Conservation (phyloP, 2,888 invertebrate genomes). For the Acanthoscelides obtectus region DNA sequence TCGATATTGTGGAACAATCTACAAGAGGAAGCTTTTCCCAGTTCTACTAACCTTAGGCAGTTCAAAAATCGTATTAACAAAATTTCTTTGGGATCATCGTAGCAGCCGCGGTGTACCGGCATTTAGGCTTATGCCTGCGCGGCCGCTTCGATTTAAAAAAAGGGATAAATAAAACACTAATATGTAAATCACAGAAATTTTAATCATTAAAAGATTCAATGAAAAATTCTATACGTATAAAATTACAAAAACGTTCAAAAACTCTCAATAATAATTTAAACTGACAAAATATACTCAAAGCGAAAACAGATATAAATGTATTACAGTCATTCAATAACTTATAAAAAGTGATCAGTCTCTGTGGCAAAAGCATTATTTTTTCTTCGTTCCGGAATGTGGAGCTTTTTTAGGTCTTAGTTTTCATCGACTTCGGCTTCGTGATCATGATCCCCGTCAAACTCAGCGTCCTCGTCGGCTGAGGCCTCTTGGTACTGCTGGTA, state of each 20-base stretch:
- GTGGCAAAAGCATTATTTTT: background rate
- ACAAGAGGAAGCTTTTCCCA: no score
- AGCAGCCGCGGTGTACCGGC: no score
- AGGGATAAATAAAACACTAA: no score
- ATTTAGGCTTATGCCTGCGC: no score
- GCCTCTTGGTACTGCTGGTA: constrained; percentile 93
- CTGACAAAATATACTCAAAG: background rate
- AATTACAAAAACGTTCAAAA: background rate
- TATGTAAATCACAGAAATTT: background rate
- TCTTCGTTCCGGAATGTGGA: background rate
- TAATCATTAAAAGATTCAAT: background rate
- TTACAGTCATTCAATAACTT: background rate
- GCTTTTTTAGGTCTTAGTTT: constrained; percentile 10
- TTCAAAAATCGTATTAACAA: no score
- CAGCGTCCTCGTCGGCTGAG: constrained; percentile 75
- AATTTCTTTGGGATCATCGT: no score
- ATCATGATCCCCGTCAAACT: constrained; percentile 64
- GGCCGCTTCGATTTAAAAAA: no score
- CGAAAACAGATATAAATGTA: background rate
- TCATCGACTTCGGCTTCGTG: constrained; percentile 66
- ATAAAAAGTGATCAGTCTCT: background rate
- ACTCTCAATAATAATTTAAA: background rate
- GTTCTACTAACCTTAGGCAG: no score
- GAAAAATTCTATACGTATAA: background rate
- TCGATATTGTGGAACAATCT: no score